phyloP scores from a whole-genome alignment of 1,140 invertebrate species.

The Cydia fagiglandana region DNA sequence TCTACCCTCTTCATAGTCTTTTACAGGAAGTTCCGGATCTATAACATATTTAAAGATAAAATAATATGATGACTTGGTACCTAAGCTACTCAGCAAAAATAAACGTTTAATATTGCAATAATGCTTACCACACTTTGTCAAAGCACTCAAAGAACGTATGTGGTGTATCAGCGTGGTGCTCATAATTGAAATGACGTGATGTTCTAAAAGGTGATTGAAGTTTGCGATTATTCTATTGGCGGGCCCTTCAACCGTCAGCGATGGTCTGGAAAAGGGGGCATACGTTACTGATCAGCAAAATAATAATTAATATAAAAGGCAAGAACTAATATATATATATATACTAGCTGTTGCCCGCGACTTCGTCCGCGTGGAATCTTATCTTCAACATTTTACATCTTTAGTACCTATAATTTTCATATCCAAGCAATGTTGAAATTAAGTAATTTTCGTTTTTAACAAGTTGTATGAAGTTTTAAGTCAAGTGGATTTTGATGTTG shows the following conservation, averaged over 20 bases:
- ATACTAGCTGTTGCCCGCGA: too few species aligned
- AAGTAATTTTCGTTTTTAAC: too few species aligned
- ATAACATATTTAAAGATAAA: neutral
- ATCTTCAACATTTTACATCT: too few species aligned
- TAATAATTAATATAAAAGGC: neutral
- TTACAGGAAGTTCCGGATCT: neutral
- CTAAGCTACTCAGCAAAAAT: conserved; percentile 7
- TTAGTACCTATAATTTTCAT: too few species aligned
- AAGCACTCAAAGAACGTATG: conserved; percentile 46
- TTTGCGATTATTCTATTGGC: conserved; percentile 57
- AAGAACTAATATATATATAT: too few species aligned
- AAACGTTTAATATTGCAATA: conserved; percentile 27
- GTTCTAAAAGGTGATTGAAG: conserved; percentile 59
- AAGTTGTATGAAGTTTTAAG: too few species aligned
- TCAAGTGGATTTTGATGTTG: too few species aligned
- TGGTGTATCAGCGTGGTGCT: conserved; percentile 48
- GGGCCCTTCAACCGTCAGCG: conserved; percentile 56
- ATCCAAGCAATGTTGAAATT: too few species aligned
- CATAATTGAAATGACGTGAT: conserved; percentile 59
- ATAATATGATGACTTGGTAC: neutral
- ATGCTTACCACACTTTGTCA: conserved; percentile 54
- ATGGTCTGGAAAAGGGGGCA: conserved; percentile 43
- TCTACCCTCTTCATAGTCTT: neutral
- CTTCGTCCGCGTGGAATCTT: too few species aligned
- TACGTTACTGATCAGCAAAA: neutral